Percentiles rank a stretch among this genome's conserved stretches.
Conservation (phyloP, 2,797 vertebrate species). For the Xyrichtys novacula region DNA sequence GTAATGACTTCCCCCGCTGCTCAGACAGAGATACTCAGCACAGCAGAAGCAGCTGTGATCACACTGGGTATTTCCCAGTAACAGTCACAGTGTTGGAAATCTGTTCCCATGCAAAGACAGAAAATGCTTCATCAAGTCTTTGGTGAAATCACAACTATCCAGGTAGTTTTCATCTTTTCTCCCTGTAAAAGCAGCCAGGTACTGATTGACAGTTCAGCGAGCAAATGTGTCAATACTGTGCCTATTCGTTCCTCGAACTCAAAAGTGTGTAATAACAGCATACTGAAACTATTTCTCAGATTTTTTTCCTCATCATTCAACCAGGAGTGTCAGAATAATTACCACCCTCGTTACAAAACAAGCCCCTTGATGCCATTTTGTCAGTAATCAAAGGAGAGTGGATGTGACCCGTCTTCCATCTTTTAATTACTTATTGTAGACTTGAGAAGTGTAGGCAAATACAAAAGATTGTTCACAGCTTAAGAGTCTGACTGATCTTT, state of each 20-base stretch:
- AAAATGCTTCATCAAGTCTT: constrained; percentile 8
- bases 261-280: constrained; percentile 5
- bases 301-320: constrained; percentile 19
- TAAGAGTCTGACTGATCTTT: constrained; percentile 6
- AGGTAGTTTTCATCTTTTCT: neutral
- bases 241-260: constrained; percentile 2
- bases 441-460: constrained; percentile 21
- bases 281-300: constrained; percentile 5
- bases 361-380: constrained; percentile 16
- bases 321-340: constrained; percentile 24
- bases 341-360: constrained; percentile 26
- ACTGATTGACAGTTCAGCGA: neutral
- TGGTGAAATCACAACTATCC: neutral
- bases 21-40: constrained; percentile 28
- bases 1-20: constrained; percentile 38
- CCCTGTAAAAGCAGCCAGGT: neutral
- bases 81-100: constrained; percentile 11
- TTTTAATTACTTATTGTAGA: constrained; percentile 32
- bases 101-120: constrained; percentile 10
- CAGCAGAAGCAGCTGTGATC: constrained; percentile 46
- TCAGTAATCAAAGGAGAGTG: constrained; percentile 37
- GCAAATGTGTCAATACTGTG: constrained; percentile 10
- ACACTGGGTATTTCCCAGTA: constrained; percentile 26
- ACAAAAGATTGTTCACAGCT: constrained; percentile 15
- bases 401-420: constrained; percentile 35